A percentile compares a stretch with the other conserved stretches of the same genome.
phyloP scores from a whole-genome alignment of 2,113 vertebrate genomes.

The Ifrita kowaldi region DNA sequence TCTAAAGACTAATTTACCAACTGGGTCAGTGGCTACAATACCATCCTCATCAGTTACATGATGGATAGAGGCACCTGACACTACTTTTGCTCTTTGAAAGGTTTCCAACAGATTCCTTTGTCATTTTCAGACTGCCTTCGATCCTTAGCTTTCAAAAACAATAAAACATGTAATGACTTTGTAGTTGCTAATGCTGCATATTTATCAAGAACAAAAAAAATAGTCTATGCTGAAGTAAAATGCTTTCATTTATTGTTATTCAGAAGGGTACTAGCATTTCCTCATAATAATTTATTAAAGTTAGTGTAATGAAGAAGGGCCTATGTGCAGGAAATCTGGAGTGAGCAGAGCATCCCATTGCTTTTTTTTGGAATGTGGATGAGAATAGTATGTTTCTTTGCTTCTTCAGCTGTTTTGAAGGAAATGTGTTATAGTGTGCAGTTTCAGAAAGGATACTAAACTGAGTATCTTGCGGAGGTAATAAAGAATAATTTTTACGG shows the following conservation, averaged over 20 bases:
- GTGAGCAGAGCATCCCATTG: neutral
- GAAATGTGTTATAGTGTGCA: neutral
- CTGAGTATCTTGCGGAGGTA: neutral
- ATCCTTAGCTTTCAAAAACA: slow-evolving; percentile 43
- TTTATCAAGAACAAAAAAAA: slow-evolving; percentile 11
- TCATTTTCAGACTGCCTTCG: neutral
- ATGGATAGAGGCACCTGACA: slow-evolving; percentile 13
- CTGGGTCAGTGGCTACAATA: slow-evolving; percentile 2
- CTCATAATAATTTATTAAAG: slow-evolving; percentile 15
- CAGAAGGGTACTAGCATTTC: neutral
- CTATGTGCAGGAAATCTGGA: neutral
- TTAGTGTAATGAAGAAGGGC: neutral
- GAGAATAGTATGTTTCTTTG: neutral
- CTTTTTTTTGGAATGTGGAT: neutral
- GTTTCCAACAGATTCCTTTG: neutral
- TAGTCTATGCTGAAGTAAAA: neutral
- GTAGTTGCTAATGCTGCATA: neutral
- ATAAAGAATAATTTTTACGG: neutral
- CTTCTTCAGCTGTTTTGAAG: neutral
- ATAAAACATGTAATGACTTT: slow-evolving; percentile 24
- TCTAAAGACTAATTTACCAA: slow-evolving; percentile 18
- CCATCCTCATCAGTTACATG: neutral
- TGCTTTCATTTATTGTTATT: slow-evolving; percentile 40
- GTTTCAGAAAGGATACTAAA: neutral
- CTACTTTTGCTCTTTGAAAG: neutral